Evolutionary conservation across 2,113 vertebrate genomes (phyloP).

Genomic region (Microtus richardsoni): DNA sequence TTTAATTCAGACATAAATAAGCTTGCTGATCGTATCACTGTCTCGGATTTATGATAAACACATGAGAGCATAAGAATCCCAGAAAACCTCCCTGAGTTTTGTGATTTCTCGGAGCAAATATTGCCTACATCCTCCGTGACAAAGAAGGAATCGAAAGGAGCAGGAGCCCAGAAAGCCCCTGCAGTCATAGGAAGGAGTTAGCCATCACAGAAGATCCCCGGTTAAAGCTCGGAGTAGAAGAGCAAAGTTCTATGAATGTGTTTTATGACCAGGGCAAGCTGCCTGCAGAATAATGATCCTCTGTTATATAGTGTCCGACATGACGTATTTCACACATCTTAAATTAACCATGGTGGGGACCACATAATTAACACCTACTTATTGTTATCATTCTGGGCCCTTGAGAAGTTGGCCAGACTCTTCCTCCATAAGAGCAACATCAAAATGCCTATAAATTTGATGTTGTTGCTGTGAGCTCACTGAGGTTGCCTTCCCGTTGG

Average conservation of each 20-base stretch:
- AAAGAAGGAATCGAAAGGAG: slow-evolving; percentile 43
- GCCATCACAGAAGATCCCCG: not conserved
- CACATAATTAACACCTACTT: slow-evolving; percentile 69
- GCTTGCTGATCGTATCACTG: slow-evolving; percentile 78
- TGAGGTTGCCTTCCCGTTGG: not conserved
- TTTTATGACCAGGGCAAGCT: slow-evolving; percentile 28
- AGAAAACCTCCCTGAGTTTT: slow-evolving; percentile 66
- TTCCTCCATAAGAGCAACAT: slow-evolving; percentile 13
- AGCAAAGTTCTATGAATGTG: slow-evolving; percentile 5
- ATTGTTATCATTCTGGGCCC: slow-evolving; percentile 49
- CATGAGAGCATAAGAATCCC: slow-evolving; percentile 68
- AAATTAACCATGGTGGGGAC: slow-evolving; percentile 53
- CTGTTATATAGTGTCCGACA: not conserved
- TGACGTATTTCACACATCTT: slow-evolving; percentile 55
- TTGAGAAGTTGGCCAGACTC: slow-evolving; percentile 26
- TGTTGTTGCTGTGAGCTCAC: not conserved
- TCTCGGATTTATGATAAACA: slow-evolving; percentile 81
- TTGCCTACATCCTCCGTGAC: slow-evolving; percentile 17
- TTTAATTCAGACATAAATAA: slow-evolving; percentile 80
- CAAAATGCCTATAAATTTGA: slow-evolving; percentile 58
- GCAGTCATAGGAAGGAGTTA: not conserved
- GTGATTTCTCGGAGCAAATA: slow-evolving; percentile 76
- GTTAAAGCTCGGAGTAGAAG: not conserved
- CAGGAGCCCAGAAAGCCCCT: slow-evolving; percentile 4
- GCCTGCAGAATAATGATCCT: not conserved